These are phyloP conservation scores for Scolanthus callimorphus DNA, from an alignment of 92 coral and sea anemone species.

Conservation along the genomic window DNA sequence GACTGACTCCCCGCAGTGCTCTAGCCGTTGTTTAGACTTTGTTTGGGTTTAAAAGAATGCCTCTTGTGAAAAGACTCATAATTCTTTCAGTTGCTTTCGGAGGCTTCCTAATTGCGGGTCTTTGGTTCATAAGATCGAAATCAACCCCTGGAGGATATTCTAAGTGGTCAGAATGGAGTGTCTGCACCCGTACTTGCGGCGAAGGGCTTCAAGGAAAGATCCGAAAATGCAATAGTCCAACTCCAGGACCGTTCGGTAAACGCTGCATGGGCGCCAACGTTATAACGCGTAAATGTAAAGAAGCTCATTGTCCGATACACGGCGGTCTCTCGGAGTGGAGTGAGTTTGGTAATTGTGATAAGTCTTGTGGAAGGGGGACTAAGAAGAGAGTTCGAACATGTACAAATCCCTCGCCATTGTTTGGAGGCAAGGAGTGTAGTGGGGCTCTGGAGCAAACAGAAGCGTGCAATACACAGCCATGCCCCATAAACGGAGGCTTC, in stretches of 20 bases:
- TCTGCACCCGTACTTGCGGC: conserved; percentile 53
- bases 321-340: conserved; percentile 56
- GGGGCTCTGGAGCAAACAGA: conserved; percentile 31
- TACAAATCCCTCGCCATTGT: conserved; percentile 47
- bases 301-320: conserved; percentile 49
- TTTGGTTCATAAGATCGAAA: conserved; percentile 11
- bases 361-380: conserved; percentile 46
- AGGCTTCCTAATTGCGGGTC: conserved; percentile 13
- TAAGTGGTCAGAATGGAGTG: conserved; percentile 51
- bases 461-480: conserved; percentile 39
- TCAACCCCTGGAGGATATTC: conserved; percentile 46
- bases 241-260: conserved; percentile 40
- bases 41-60: neutral
- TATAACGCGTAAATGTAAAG: conserved; percentile 35
- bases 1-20: too few species aligned
- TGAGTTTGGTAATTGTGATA: conserved; percentile 41
- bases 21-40: too few species aligned
- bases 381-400: conserved; percentile 40
- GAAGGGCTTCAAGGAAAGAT: conserved; percentile 30
- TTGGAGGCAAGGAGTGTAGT: conserved; percentile 41
- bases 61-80: conserved; percentile 6
- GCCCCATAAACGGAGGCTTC: conserved; percentile 58
- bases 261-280: conserved; percentile 33
- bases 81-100: conserved; percentile 6
- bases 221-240: conserved; percentile 47